These are phyloP conservation scores for Gnathonemus echidnorhynchus DNA, from an alignment of 2,113 vertebrate species.

Conservation along the genomic window DNA sequence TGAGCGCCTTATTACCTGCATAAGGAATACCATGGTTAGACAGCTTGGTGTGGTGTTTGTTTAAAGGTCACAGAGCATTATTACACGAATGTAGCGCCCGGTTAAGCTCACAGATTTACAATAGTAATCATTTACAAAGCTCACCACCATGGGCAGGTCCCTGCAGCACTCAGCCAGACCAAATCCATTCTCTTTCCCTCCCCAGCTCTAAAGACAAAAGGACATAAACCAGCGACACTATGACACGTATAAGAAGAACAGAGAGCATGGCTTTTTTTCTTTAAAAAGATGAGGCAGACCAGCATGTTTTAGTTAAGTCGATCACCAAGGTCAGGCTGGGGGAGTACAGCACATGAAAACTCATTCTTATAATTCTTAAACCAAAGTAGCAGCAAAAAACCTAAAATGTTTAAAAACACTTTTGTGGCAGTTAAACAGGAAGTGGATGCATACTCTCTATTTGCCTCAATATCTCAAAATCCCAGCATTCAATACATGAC, in stretches of 20 bases:
- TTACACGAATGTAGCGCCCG: background rate
- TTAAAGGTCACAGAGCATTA: background rate
- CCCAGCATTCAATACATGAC: background rate
- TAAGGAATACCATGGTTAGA: background rate
- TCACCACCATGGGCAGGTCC: conserved; percentile 83
- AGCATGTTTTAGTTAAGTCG: background rate
- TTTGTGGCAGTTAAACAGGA: background rate
- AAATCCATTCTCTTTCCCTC: conserved; percentile 94
- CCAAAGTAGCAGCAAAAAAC: background rate
- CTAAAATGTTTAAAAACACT: background rate
- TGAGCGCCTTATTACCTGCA: background rate
- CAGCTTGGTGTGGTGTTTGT: background rate
- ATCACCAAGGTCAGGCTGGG: background rate
- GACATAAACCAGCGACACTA: conserved; percentile 8
- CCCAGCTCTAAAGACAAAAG: conserved; percentile 77
- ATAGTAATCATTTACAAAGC: conserved; percentile 27
- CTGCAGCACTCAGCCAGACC: conserved; percentile 92
- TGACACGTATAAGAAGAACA: background rate
- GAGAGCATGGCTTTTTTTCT: background rate
- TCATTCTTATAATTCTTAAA: background rate
- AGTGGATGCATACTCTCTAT: background rate
- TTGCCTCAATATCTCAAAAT: background rate
- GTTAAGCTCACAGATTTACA: background rate
- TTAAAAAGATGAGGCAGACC: background rate
- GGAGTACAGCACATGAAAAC: background rate